phyloP scores from a whole-genome alignment of 1,140 invertebrate species.

The Microplitis mediator region DNA sequence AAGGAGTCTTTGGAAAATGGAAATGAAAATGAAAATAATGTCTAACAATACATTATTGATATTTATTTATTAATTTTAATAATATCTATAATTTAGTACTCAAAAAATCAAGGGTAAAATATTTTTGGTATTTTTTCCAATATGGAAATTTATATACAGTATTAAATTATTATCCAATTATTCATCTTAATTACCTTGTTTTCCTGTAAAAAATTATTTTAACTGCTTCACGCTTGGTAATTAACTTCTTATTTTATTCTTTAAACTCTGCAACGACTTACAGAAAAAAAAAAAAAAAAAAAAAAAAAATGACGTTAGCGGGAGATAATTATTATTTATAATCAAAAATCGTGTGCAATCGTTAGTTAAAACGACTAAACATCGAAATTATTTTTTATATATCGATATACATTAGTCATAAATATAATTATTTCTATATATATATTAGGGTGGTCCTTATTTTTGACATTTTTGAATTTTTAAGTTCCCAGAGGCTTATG shows the following conservation, averaged over 20 bases:
- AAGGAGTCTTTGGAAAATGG: conserved; percentile 52
- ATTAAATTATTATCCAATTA: too few relatives aligned
- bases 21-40: conserved; percentile 45
- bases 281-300: neutral
- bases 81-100: neutral
- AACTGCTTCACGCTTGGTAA: too few relatives aligned
- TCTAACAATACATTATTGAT: conserved; percentile 32
- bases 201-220: too few relatives aligned
- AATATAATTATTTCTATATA: neutral
- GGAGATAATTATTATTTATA: neutral
- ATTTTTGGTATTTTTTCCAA: conserved; percentile 6
- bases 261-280: neutral
- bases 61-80: neutral
- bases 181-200: too few relatives aligned
- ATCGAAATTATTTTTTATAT: neutral
- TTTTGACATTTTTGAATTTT: too few relatives aligned
- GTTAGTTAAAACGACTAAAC: neutral
- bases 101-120: neutral
- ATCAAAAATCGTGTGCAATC: conserved; percentile 25
- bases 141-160: too few relatives aligned
- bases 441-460: too few relatives aligned
- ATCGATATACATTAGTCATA: neutral
- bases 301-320: neutral
- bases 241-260: too few relatives aligned
- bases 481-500: too few relatives aligned